Evolutionary conservation across 2,113 vertebrate species (phyloP).

Genomic region (Mastomys coucha): DNA sequence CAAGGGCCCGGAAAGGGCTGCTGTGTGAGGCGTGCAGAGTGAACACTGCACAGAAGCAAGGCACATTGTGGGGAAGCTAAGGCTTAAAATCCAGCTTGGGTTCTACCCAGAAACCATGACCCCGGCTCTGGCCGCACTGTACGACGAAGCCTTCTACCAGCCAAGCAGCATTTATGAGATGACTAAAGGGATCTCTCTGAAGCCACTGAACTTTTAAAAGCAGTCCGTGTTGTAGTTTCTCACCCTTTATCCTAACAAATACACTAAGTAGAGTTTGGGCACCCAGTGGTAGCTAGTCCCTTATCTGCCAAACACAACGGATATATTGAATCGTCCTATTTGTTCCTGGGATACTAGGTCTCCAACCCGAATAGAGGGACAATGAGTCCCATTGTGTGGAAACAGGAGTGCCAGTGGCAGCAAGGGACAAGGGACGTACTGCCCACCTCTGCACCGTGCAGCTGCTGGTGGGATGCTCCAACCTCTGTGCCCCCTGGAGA

Average conservation of each 20-base stretch:
- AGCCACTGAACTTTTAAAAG: not conserved
- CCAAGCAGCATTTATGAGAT: not conserved
- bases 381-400: not conserved
- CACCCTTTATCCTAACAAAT: not conserved
- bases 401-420: not conserved
- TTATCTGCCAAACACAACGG: not conserved
- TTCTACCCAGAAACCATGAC: not conserved
- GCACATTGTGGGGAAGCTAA: accelerated
- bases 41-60: not conserved
- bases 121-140: not conserved
- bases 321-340: not conserved
- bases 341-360: not conserved
- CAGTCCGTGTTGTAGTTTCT: not conserved
- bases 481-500: not conserved
- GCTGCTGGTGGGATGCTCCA: not conserved
- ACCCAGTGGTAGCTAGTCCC: not conserved
- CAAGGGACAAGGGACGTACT: accelerated
- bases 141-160: not conserved
- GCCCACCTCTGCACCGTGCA: accelerated
- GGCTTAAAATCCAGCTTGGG: not conserved
- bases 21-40: not conserved
- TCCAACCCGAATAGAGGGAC: not conserved
- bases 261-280: not conserved
- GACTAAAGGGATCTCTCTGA: not conserved
- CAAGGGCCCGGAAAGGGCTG: not conserved